Evolutionary conservation across 1,140 invertebrate genomes (phyloP), one percentile per base, ranked within the genome.

Genomic region (Cepaea nemoralis): DNA sequence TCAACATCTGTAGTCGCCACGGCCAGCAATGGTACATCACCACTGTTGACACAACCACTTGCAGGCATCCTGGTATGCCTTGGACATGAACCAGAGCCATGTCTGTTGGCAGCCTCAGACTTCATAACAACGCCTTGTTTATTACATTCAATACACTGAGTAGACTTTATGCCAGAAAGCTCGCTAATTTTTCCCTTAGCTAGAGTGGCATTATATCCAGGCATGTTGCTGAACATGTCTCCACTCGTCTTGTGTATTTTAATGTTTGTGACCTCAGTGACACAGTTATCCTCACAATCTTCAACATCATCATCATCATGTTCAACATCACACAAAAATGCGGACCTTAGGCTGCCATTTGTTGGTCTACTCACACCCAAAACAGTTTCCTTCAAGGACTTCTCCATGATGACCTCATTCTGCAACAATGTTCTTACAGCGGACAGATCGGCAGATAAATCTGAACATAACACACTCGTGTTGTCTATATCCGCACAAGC

Each of bases 311-410:
- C 50, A 55, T 16, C 50, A 55, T 16, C 50, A 55, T n/a, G 16
- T 16, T 55, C 50, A n/a, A n/a, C 50, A 55, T 16, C 16, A 55
- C 50, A 55, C 50, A 55, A 55, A 16, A 55, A 16, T 55, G 16
- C n/a, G 16, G n/a, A 55, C 16, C n/a, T n/a, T 55, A 16, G 16
- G 50, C n/a, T n/a, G n/a, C n/a, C n/a, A n/a, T n/a, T n/a, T n/a
- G n/a, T n/a, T n/a, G 8, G 45, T 48, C 8, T 8, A 12, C 19
- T 48, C 45, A 19, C 66, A 37, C 63, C 67, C 45, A 37, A 55
- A 59, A 37, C 70, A 22, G 22, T 19, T 74, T 79, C 27, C 40
- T 80, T 31, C 35, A n/a, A n/a, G n/a, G n/a, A n/a, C n/a, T n/a
- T n/a, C n/a, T 55, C n/a, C n/a, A 55, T 16, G n/a, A 16, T 16